phyloP scores from a whole-genome alignment of 2,113 vertebrate genomes.

The Bufo gargarizans region DNA sequence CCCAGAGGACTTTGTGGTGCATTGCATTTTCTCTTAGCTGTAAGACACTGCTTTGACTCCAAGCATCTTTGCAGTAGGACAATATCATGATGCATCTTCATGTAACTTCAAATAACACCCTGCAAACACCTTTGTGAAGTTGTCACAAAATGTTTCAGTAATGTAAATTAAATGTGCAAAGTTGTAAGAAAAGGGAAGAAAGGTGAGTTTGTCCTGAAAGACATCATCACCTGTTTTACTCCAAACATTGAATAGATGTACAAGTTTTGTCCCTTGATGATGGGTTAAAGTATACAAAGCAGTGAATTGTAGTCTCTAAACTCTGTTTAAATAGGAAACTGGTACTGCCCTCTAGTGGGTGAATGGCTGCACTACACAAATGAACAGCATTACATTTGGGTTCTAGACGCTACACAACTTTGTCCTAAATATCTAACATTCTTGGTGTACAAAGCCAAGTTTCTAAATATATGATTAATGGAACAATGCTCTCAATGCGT shows the following conservation, averaged over 20 bases:
- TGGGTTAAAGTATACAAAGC: slow-evolving; percentile 12
- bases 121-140: neutral
- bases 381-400: neutral
- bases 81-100: neutral
- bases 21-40: too few relatives aligned
- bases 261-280: slow-evolving; percentile 20
- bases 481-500: too few relatives aligned
- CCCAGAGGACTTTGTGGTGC: too few relatives aligned
- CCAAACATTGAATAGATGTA: neutral
- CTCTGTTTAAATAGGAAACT: neutral
- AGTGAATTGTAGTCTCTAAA: neutral
- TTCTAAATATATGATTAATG: too few relatives aligned
- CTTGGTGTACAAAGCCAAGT: too few relatives aligned
- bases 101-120: neutral
- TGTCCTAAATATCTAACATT: neutral
- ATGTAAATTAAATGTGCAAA: neutral
- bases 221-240: slow-evolving; percentile 13
- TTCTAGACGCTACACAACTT: neutral
- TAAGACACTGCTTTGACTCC: too few relatives aligned
- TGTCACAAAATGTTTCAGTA: neutral
- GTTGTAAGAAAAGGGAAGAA: neutral
- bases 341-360: slow-evolving; percentile 56
- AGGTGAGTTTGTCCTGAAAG: neutral
- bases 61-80: neutral
- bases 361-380: neutral